phyloP scores from a whole-genome alignment of 2,797 vertebrate genomes.

The Pseudopleuronectes americanus region DNA sequence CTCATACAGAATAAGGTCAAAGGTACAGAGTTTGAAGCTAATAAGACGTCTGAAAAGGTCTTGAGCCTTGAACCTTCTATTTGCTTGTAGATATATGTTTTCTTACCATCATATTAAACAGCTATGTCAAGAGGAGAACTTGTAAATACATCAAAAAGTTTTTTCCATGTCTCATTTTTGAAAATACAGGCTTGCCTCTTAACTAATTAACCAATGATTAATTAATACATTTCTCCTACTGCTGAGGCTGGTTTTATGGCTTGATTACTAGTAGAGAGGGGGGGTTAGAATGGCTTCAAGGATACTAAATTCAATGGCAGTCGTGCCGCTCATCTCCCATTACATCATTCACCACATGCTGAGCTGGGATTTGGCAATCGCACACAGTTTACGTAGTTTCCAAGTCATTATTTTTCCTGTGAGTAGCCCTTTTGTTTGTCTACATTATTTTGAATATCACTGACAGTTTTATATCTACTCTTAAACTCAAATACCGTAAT shows the following conservation, averaged over 20 bases:
- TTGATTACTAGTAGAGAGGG: neutral
- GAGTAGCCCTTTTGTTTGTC: constrained; percentile 80
- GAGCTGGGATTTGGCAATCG: constrained; percentile 69
- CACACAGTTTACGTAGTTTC: constrained; percentile 65
- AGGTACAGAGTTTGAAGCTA: constrained; percentile 3
- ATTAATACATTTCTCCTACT: constrained; percentile 51
- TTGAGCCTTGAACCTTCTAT: constrained; percentile 38
- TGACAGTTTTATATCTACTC: constrained; percentile 71
- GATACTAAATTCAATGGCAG: constrained; percentile 63
- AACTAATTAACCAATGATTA: constrained; percentile 66
- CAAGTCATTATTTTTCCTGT: constrained; percentile 72
- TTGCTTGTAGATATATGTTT: constrained; percentile 65
- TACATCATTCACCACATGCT: constrained; percentile 73
- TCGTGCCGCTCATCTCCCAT: constrained; percentile 62
- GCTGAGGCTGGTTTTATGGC: constrained; percentile 27
- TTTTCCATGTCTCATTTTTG: constrained; percentile 57
- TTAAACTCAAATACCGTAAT: constrained; percentile 76
- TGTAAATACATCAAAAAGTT: constrained; percentile 57
- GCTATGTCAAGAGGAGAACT: constrained; percentile 56
- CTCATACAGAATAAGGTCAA: too few relatives aligned
- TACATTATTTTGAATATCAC: constrained; percentile 71
- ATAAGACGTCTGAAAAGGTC: constrained; percentile 26
- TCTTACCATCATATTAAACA: constrained; percentile 63
- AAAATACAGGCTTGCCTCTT: constrained; percentile 29
- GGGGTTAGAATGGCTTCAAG: constrained; percentile 31